These are phyloP conservation scores for Leptothorax acervorum DNA, from an alignment of 2,888 invertebrate species.

Conservation along the genomic window DNA sequence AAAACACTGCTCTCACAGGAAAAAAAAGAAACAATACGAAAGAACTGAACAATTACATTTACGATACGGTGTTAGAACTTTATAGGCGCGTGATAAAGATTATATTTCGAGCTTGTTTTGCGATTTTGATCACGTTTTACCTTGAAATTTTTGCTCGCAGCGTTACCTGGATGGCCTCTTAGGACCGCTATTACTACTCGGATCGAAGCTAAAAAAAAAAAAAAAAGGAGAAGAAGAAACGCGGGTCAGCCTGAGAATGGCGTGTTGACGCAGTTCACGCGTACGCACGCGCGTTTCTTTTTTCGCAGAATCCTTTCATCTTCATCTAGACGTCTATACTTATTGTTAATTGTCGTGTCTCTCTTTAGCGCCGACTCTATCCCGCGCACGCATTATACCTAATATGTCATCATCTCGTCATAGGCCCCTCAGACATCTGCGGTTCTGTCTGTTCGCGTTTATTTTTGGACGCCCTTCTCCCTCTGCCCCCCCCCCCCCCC, in stretches of 20 bases:
- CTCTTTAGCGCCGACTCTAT: slow-evolving; percentile 15
- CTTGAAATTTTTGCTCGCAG: slow-evolving; percentile 20
- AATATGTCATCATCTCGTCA: slow-evolving; percentile 30
- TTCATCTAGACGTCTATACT: slow-evolving; percentile 15
- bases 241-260: not conserved
- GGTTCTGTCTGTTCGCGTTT: slow-evolving; percentile 26
- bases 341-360: slow-evolving; percentile 25
- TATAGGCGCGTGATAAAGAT: not conserved
- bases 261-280: slow-evolving; percentile 12
- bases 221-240: not conserved
- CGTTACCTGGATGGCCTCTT: not conserved
- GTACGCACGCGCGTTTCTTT: not conserved
- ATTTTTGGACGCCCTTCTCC: slow-evolving; percentile 26
- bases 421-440: slow-evolving; percentile 29
- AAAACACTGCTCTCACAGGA: too few relatives aligned
- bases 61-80: not conserved
- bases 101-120: not conserved
- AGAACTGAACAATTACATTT: not conserved
- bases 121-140: not conserved
- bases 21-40: not conserved
- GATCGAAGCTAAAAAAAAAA: not conserved
- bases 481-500: not conserved
- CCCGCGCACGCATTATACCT: not conserved
- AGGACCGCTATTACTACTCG: not conserved
- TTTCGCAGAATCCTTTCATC: not conserved